A percentile compares a stretch with the other conserved stretches of the same genome.
These are phyloP conservation scores for Crotalus helleri DNA, from an alignment of 2,113 vertebrate species.

Conservation along the genomic window DNA sequence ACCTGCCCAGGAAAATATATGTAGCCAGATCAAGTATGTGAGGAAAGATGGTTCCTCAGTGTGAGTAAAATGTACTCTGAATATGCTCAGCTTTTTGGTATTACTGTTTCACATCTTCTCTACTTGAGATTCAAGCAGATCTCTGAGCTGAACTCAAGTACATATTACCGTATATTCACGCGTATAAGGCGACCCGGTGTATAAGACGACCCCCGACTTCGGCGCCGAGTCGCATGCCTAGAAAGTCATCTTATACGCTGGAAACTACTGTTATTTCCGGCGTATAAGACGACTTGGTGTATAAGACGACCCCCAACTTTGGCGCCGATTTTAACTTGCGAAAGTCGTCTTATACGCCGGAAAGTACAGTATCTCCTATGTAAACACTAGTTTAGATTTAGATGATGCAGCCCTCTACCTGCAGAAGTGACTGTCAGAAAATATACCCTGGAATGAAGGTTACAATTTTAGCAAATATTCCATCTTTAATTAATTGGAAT, in stretches of 20 bases:
- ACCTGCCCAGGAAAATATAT: neutral
- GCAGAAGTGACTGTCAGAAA: neutral
- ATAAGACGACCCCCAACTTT: too few relatives aligned
- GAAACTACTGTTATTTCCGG: too few relatives aligned
- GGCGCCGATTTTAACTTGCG: too few relatives aligned
- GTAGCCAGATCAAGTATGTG: neutral
- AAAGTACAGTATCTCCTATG: too few relatives aligned
- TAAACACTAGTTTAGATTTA: neutral
- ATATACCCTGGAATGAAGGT: neutral
- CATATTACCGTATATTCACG: neutral
- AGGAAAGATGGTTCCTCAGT: neutral
- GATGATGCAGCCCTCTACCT: neutral
- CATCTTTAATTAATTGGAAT: neutral
- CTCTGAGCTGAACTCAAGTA: neutral
- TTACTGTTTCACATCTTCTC: neutral
- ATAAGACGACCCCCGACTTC: too few relatives aligned
- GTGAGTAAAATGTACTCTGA: neutral
- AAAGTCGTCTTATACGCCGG: too few relatives aligned
- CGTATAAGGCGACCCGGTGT: too few relatives aligned
- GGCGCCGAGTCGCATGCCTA: too few relatives aligned
- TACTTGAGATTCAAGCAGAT: neutral
- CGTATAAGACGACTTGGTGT: too few relatives aligned
- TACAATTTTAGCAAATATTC: conserved; percentile 1
- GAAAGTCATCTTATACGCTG: too few relatives aligned
- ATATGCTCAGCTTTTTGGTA: neutral